phyloP scores from a whole-genome alignment of 2,113 vertebrate species.

The Limnothrissa miodon region DNA sequence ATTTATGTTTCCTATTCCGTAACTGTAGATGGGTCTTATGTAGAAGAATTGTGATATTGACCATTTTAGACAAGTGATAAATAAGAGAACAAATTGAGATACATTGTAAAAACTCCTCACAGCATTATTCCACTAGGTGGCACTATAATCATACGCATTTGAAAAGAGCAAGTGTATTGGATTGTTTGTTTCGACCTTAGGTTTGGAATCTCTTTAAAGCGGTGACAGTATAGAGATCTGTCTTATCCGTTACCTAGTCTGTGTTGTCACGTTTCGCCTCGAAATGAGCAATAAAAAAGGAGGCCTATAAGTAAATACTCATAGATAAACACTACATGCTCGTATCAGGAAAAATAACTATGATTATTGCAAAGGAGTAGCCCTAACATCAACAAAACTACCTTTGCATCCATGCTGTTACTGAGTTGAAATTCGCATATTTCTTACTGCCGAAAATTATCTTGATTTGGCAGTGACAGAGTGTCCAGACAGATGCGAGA shows the following conservation, averaged over 20 bases:
- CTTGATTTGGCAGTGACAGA: neutral
- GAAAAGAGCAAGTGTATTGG: neutral
- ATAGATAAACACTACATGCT: neutral
- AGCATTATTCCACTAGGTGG: neutral
- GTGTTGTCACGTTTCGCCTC: neutral
- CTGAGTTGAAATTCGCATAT: neutral
- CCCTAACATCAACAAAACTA: neutral
- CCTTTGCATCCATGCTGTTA: neutral
- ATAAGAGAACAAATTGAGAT: constrained; percentile 6
- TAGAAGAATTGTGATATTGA: neutral
- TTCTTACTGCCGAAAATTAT: neutral
- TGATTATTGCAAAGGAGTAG: neutral
- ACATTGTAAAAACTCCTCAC: neutral
- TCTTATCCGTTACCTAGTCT: neutral
- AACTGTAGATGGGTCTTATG: neutral
- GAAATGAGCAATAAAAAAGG: neutral
- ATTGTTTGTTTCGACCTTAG: neutral
- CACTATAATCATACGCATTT: neutral
- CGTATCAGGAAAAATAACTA: neutral
- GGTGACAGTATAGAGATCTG: neutral
- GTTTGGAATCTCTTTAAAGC: neutral
- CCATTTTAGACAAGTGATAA: constrained; percentile 11
- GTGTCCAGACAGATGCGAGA: neutral
- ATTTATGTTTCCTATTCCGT: neutral
- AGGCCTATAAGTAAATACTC: neutral